These are phyloP conservation scores for Eudemis profundana DNA, from an alignment of 2,888 invertebrate species.

Conservation along the genomic window DNA sequence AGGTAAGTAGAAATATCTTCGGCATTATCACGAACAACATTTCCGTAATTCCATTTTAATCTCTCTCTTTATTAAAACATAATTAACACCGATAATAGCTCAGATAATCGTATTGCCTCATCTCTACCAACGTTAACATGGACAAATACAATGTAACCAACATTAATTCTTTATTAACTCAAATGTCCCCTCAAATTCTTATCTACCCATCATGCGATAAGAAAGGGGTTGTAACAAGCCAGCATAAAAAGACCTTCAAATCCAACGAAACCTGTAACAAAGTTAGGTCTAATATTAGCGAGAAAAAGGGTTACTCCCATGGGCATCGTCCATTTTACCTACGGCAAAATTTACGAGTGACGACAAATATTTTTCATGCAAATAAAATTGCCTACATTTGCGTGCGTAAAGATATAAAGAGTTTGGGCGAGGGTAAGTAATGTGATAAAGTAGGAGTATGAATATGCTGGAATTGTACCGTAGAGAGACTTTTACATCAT, in stretches of 20 bases:
- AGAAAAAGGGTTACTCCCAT: conserved; percentile 54
- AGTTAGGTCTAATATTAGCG: conserved; percentile 19
- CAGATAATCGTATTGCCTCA: conserved; percentile 1
- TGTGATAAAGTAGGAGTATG: conserved; percentile 39
- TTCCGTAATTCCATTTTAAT: neutral
- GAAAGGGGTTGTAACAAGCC: conserved; percentile 37
- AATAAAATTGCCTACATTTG: conserved; percentile 52
- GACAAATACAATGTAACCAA: conserved; percentile 13
- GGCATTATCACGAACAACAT: neutral
- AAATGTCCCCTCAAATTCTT: conserved; percentile 23
- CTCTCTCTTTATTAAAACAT: conserved; percentile 2
- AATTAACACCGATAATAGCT: conserved; percentile 22
- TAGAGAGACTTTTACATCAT: neutral
- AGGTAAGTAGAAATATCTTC: no score
- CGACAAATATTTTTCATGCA: conserved; percentile 56
- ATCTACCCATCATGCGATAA: conserved; percentile 29
- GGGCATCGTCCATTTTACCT: conserved; percentile 52
- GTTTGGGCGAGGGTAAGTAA: conserved; percentile 45
- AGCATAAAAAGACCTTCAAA: conserved; percentile 13
- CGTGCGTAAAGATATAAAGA: conserved; percentile 37
- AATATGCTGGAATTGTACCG: conserved; percentile 3
- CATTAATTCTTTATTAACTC: conserved; percentile 22
- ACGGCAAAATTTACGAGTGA: conserved; percentile 48
- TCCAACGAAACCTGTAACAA: neutral
- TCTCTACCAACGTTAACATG: conserved; percentile 5